Conservation (phyloP, 2,888 invertebrate species). For the Tipula helvola region DNA sequence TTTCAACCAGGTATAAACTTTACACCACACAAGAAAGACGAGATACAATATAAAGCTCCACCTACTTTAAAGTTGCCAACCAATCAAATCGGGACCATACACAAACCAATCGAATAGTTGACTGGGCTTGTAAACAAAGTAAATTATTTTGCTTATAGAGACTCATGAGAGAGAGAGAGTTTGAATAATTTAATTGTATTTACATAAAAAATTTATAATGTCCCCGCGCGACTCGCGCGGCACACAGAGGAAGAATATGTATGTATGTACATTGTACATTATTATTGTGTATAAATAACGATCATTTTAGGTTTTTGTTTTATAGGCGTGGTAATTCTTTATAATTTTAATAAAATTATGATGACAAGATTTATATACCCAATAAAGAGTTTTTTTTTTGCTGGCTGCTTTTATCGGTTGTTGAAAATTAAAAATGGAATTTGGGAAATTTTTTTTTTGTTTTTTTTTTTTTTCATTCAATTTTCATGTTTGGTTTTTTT, state of each 20-base stretch:
- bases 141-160: not conserved
- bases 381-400: not conserved
- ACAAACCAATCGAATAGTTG: not conserved
- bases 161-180: not conserved
- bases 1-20: not conserved
- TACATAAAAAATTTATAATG: not conserved
- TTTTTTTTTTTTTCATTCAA: not conserved
- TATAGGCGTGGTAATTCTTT: not conserved
- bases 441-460: not conserved
- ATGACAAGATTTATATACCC: not conserved
- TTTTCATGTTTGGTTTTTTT: not conserved
- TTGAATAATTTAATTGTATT: not conserved
- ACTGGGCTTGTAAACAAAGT: not conserved
- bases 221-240: not conserved
- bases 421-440: not conserved
- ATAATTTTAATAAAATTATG: constrained; percentile 4
- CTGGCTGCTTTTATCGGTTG: not conserved
- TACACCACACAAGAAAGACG: not conserved
- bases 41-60: not conserved
- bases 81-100: not conserved
- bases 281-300: not conserved
- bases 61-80: not conserved
- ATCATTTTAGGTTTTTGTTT: not conserved
- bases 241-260: not conserved
- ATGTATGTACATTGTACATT: no score